Base-by-base conservation (phyloP, 2,888 invertebrate species). In the Trichogramma evanescens region DNA sequence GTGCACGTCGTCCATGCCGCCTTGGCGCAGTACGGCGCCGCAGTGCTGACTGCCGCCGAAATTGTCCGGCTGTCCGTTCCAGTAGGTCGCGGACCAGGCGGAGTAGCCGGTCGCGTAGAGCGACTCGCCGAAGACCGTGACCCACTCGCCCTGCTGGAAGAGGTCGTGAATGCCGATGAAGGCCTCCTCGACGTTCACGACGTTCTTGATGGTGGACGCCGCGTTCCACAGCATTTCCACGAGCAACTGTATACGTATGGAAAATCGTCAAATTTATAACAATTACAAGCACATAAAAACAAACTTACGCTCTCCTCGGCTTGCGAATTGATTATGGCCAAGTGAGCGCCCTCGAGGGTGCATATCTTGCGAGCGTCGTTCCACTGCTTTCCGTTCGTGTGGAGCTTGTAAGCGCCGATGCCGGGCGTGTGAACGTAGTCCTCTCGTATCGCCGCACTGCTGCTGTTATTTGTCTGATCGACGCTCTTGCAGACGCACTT, bases 331-430 rank as follows among this genome's bases (percentile, higher is more conserved):
- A 69, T 64, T 51, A 68, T 62, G 13, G 70, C 67, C 4, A 70
- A 64, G 62, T 65, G 64, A 50, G 62, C 68, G 13, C 66, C 65
- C 50, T 69, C 66, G 38, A 64, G 63, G 55, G 56, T 63, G 52
- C 67, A 67, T n/a, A 66, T 54, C 51, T 68, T 67, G 41, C 69
- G 67, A 7, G 71, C 70, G 54, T 60, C 66, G 63, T 67, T 69
- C 66, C 66, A 66, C 4, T 55, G 45, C 7, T 50, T 6, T 6
- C 10, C 40, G n/a, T 63, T 63, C 39, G 64, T 66, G 56, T 69
- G 69, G 6, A 72, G 54, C 62, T 71, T 71, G 64, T 71, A 68
- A 4, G 45, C n/a, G 4, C 39, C 44, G 10, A 6, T 13, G 8
- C 38, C n/a, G 26, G 6, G 4, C 46, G 10, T 4, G 38, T 53